Conservation (phyloP, 2,888 invertebrate genomes). For the Altica lythri region DNA sequence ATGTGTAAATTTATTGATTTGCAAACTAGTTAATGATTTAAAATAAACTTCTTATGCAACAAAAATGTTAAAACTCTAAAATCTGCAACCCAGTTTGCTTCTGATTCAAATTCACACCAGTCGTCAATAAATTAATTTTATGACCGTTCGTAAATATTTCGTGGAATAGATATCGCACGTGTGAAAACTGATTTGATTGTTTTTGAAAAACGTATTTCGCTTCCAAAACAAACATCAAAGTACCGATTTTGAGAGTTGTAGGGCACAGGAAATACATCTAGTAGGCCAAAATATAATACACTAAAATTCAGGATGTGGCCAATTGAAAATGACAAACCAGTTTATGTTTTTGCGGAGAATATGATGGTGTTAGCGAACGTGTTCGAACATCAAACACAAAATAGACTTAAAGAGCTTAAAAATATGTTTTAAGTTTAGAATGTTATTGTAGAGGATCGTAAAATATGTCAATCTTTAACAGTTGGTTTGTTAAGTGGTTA, state of each 20-base stretch:
- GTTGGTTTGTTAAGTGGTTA: no score
- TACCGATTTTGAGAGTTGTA: slow-evolving; percentile 13
- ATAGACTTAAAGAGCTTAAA: neutral
- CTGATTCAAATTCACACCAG: neutral
- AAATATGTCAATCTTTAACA: neutral
- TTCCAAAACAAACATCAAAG: slow-evolving; percentile 13
- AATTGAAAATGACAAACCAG: slow-evolving; percentile 41
- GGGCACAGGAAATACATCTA: slow-evolving; percentile 38
- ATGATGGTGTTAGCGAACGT: neutral
- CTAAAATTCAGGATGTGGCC: slow-evolving; percentile 38
- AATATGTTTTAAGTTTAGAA: neutral
- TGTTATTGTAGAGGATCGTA: neutral
- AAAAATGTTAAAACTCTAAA: neutral
- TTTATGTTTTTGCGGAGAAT: slow-evolving; percentile 23
- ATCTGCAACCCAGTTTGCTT: neutral
- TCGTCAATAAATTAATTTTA: slow-evolving; percentile 8
- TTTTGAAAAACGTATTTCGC: neutral
- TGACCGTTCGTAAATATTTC: slow-evolving; percentile 1
- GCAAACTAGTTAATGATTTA: no score
- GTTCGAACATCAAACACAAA: slow-evolving; percentile 1
- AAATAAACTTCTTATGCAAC: no score
- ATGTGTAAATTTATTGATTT: no score
- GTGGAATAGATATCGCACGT: slow-evolving; percentile 5
- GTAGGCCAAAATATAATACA: slow-evolving; percentile 26
- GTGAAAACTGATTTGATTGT: slow-evolving; percentile 6